These are phyloP conservation scores for Hyles euphorbiae DNA, from an alignment of 1,140 invertebrate genomes.

Conservation along the genomic window DNA sequence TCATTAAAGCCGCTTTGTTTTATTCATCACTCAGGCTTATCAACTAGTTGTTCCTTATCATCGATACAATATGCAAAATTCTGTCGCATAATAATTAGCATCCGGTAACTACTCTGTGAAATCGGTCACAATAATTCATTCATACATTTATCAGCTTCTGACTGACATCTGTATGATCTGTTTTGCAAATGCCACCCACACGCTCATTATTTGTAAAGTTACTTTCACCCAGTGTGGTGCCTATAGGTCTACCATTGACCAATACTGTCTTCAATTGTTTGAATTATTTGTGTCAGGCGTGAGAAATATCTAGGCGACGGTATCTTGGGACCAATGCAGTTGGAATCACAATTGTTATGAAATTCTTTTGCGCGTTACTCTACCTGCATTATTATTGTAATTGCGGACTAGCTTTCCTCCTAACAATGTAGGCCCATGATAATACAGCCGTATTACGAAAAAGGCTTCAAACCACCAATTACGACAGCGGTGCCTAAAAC, in stretches of 20 bases:
- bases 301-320: too few relatives aligned
- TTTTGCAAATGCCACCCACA: conserved; percentile 38
- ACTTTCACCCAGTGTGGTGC: conserved; percentile 37
- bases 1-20: too few relatives aligned
- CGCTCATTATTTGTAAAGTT: conserved; percentile 30
- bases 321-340: too few relatives aligned
- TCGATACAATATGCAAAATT: too few relatives aligned
- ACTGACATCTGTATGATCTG: conserved; percentile 35
- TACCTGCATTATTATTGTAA: background rate
- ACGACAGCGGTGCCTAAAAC: too few relatives aligned
- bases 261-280: conserved; percentile 15
- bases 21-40: too few relatives aligned
- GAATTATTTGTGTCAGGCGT: background rate
- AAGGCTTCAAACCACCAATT: too few relatives aligned
- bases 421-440: background rate
- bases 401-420: background rate
- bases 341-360: background rate
- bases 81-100: background rate
- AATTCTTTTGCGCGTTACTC: background rate
- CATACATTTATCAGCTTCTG: conserved; percentile 19
- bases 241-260: conserved; percentile 24
- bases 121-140: conserved; percentile 1
- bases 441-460: too few relatives aligned
- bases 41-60: too few relatives aligned
- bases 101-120: background rate